Evolutionary conservation across 2,888 invertebrate genomes (phyloP).

Genomic region (Cephonodes hylas): DNA sequence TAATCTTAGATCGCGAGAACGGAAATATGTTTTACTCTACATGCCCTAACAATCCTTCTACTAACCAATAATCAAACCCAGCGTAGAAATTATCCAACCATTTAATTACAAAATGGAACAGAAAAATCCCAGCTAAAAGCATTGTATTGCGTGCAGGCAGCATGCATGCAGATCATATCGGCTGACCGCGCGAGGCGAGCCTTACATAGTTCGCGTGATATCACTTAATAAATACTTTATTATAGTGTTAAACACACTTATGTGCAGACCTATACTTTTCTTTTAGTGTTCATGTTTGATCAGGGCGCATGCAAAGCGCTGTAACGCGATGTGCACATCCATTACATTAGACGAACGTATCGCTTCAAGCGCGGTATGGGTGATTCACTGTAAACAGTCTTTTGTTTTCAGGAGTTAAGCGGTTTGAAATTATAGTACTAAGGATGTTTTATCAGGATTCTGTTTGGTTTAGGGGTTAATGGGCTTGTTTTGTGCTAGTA

Average conservation of each 20-base stretch:
- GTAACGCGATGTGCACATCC: slow-evolving; percentile 35
- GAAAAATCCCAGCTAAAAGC: not conserved
- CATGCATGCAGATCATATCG: not conserved
- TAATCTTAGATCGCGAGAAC: no score
- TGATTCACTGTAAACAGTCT: not conserved
- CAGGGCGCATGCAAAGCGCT: slow-evolving; percentile 42
- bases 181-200: slow-evolving; percentile 14
- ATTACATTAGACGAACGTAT: not conserved
- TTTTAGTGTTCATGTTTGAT: slow-evolving; percentile 38
- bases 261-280: slow-evolving; percentile 33
- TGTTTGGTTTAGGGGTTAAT: no score
- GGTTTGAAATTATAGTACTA: no score
- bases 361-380: not conserved
- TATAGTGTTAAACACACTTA: slow-evolving; percentile 45
- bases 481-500: no score
- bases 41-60: no score
- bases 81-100: no score
- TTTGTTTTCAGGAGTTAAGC: slow-evolving; percentile 27
- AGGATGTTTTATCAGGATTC: no score
- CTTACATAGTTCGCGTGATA: slow-evolving; percentile 45
- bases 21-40: no score
- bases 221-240: slow-evolving; percentile 60
- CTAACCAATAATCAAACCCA: no score
- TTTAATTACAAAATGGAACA: not conserved
- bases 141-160: not conserved